Evolutionary conservation across 1,140 invertebrate species (phyloP).

Genomic region (Drosophila setifemur): DNA sequence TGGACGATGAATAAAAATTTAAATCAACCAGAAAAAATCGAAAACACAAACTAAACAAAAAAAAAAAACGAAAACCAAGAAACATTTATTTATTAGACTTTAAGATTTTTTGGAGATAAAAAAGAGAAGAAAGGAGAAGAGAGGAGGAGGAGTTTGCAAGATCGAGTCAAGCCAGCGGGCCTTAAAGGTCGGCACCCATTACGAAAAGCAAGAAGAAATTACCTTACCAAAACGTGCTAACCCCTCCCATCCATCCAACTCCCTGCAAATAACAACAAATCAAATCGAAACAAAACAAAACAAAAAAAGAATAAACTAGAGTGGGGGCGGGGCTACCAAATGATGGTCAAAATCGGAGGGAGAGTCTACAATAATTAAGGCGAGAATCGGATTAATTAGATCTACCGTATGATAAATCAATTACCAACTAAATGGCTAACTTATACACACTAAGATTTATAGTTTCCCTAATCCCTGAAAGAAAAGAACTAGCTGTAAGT

Average conservation of each 20-base stretch:
- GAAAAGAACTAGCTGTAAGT: slow-evolving; percentile 20
- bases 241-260: background rate
- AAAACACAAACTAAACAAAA: background rate
- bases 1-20: slow-evolving; percentile 22
- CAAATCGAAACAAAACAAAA: background rate
- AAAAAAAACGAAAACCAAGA: slow-evolving; percentile 9
- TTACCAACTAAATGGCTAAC: slow-evolving; percentile 33
- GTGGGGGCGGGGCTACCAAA: slow-evolving; percentile 13
- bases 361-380: slow-evolving; percentile 11
- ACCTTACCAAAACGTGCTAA: slow-evolving; percentile 61
- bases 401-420: slow-evolving; percentile 33
- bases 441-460: slow-evolving; percentile 22
- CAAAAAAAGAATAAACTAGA: background rate
- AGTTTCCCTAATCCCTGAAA: slow-evolving; percentile 15
- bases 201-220: slow-evolving; percentile 69
- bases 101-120: too few relatives aligned
- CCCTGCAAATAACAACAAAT: background rate
- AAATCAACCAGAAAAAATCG: slow-evolving; percentile 14
- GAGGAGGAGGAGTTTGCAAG: background rate
- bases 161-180: slow-evolving; percentile 17
- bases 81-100: slow-evolving; percentile 62
- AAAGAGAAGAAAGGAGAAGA: too few relatives aligned
- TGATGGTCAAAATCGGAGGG: slow-evolving; percentile 3
- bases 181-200: slow-evolving; percentile 45
- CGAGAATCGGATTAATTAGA: slow-evolving; percentile 8